These are phyloP conservation scores for Phrynosoma blainvillii DNA, from an alignment of 2,113 vertebrate genomes.

Conservation along the genomic window DNA sequence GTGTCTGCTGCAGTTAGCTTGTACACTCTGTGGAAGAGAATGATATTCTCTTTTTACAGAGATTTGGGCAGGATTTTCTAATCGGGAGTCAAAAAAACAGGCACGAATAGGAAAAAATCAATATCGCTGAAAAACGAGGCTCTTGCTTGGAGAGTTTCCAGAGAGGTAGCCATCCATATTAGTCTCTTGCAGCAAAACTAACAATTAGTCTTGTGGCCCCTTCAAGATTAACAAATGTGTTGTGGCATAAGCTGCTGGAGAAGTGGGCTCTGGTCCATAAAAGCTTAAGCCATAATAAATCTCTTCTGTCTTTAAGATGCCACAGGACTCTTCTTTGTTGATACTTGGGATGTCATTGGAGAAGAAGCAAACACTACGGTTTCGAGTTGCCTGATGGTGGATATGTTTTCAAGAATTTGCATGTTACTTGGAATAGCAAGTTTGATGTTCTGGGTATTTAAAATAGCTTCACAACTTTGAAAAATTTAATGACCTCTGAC, in stretches of 20 bases:
- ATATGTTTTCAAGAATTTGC: neutral
- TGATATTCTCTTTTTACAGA: neutral
- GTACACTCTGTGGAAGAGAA: neutral
- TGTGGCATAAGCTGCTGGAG: neutral
- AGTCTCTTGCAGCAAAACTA: neutral
- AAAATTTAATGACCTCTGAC: neutral
- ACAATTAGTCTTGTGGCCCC: neutral
- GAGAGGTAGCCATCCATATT: too few species aligned
- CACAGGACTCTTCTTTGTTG: too few species aligned
- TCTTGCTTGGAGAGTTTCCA: neutral
- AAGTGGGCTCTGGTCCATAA: neutral
- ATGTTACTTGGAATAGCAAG: neutral
- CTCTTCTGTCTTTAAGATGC: neutral
- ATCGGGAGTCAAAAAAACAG: slow-evolving; percentile 7
- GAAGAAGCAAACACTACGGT: slow-evolving; percentile 8
- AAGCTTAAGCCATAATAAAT: neutral
- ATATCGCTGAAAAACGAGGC: neutral
- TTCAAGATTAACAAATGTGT: neutral
- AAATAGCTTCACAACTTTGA: neutral
- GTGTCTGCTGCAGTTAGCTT: slow-evolving; percentile 46
- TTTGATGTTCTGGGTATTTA: slow-evolving; percentile 7
- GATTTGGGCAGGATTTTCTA: slow-evolving; percentile 3
- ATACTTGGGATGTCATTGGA: neutral
- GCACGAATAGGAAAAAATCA: slow-evolving; percentile 38
- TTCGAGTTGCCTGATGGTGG: neutral